Evolutionary conservation across 1,140 invertebrate genomes (phyloP).

Genomic region (Amphibalanus amphitrite): DNA sequence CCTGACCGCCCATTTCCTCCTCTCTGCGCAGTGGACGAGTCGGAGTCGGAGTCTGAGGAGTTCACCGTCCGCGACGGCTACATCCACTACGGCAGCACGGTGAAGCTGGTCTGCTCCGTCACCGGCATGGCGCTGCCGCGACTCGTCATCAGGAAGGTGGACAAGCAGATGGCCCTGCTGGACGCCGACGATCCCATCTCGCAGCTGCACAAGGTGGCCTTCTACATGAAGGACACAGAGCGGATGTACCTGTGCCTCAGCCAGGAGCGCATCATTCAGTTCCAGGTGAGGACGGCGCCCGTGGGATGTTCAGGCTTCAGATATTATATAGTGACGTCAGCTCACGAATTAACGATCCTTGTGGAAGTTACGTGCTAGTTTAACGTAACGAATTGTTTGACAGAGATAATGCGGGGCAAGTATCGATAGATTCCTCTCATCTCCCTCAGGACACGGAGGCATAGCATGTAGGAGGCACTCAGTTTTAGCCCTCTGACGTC

Average conservation of each 20-base stretch:
- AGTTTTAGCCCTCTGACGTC: too few relatives aligned
- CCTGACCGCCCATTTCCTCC: too few relatives aligned
- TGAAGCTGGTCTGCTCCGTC: slow-evolving; percentile 94
- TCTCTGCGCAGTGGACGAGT: slow-evolving; percentile 59
- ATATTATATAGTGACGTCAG: too few relatives aligned
- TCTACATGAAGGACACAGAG: slow-evolving; percentile 99
- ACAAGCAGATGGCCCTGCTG: slow-evolving; percentile 94
- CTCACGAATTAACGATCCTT: too few relatives aligned
- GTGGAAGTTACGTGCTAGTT: too few relatives aligned
- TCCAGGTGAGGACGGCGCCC: slow-evolving; percentile 43
- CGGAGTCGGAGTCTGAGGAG: slow-evolving; percentile 93
- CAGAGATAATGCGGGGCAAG: too few relatives aligned
- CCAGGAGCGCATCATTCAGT: slow-evolving; percentile 97
- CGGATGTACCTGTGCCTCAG: slow-evolving; percentile 96
- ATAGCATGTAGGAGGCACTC: too few relatives aligned
- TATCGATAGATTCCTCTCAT: too few relatives aligned
- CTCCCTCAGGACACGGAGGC: too few relatives aligned
- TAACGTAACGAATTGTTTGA: too few relatives aligned
- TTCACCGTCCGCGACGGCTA: slow-evolving; percentile 95
- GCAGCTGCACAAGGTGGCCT: slow-evolving; percentile 97
- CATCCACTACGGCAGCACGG: slow-evolving; percentile 95
- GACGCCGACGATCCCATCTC: slow-evolving; percentile 98
- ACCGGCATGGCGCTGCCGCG: slow-evolving; percentile 96
- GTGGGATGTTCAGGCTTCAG: too few relatives aligned
- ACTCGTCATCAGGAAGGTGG: slow-evolving; percentile 87